phyloP scores from a whole-genome alignment of 2,797 vertebrate species.

The Emydoidea blandingii region DNA sequence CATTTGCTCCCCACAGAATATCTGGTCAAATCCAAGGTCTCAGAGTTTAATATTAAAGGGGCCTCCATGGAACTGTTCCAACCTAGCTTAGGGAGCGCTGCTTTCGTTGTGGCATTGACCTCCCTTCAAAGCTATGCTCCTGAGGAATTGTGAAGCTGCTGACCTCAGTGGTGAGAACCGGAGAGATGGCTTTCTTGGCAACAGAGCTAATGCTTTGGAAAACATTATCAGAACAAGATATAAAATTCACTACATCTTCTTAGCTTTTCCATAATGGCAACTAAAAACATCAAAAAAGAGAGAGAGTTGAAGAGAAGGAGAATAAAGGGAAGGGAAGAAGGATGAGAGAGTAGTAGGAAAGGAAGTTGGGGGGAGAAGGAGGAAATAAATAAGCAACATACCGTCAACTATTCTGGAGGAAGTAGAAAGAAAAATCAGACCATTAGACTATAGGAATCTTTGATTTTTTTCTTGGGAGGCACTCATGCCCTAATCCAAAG shows the following conservation, averaged over 20 bases:
- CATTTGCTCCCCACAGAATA: not conserved
- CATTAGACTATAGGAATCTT: not conserved
- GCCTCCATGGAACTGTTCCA: accelerated
- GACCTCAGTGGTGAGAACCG: conserved; percentile 7
- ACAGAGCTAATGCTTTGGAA: conserved; percentile 10
- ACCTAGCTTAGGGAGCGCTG: not conserved
- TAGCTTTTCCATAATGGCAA: not conserved
- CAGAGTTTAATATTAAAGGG: conserved; percentile 5
- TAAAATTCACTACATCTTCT: not conserved
- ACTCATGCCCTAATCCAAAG: not conserved
- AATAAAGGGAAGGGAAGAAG: not conserved
- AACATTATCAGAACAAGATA: not conserved
- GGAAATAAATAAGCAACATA: no score
- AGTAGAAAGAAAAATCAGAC: not conserved
- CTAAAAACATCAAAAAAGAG: not conserved
- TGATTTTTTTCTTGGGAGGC: not conserved
- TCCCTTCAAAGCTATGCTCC: conserved; percentile 18
- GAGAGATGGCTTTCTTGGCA: conserved; percentile 7
- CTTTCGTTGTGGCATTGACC: conserved; percentile 4
- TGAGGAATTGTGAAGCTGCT: not conserved
- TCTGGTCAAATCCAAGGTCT: conserved; percentile 29
- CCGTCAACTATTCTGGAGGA: not conserved
- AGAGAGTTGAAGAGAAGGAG: not conserved
- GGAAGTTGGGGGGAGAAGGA: not conserved
- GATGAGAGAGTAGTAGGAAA: not conserved